phyloP scores from a whole-genome alignment of 2,888 invertebrate species.

The Eulithis testata region DNA sequence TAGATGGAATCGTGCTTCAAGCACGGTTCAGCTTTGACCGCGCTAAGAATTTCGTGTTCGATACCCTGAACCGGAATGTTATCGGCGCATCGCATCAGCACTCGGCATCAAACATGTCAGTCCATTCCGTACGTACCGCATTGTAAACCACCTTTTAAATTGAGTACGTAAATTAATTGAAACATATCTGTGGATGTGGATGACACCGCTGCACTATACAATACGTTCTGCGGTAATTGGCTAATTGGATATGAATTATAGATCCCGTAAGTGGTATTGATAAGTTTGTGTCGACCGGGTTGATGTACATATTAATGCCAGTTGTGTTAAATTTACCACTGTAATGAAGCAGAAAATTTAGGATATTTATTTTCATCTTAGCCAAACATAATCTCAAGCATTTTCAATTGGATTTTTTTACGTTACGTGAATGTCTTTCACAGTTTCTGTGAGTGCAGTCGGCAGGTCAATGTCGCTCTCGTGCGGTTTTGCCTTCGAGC shows the following conservation, averaged over 20 bases:
- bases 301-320: constrained; percentile 49
- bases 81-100: constrained; percentile 76
- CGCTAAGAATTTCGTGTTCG: constrained; percentile 79
- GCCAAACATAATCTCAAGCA: background rate
- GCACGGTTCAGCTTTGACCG: constrained; percentile 63
- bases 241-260: constrained; percentile 76
- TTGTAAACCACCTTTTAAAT: constrained; percentile 74
- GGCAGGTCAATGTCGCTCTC: constrained; percentile 70
- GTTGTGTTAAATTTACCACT: constrained; percentile 46
- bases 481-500: constrained; percentile 69
- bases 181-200: constrained; percentile 55
- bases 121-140: constrained; percentile 64
- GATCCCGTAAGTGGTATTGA: constrained; percentile 65
- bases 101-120: constrained; percentile 70
- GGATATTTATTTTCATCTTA: no score
- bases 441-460: constrained; percentile 23
- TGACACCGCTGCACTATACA: constrained; percentile 50
- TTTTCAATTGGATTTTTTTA: background rate
- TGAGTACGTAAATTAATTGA: constrained; percentile 64
- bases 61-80: constrained; percentile 78
- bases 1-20: constrained; percentile 63
- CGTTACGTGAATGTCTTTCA: constrained; percentile 11
- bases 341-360: no score
- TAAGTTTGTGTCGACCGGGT: constrained; percentile 57
- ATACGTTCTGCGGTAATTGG: constrained; percentile 66